Evolutionary conservation across 53 echinoderm and acorn worm genomes (phyloP), one percentile per base, ranked within the genome.

Genomic region (Luidia sarsii): DNA sequence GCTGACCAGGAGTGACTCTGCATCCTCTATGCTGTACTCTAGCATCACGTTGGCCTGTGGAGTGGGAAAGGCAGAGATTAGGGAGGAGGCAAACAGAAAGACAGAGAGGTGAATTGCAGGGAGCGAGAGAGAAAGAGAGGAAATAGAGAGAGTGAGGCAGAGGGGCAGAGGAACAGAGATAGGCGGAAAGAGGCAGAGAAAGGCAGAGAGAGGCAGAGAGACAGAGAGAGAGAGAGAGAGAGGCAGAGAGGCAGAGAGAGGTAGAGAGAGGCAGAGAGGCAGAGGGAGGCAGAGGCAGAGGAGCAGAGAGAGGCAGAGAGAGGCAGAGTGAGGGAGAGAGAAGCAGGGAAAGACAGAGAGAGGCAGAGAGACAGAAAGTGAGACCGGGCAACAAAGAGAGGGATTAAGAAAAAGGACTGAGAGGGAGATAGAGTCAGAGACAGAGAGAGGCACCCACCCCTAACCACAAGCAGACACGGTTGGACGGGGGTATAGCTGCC

Each of bases 31-130:
- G 30, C 67, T 68, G 57, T 97, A 97, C 61, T 97, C 97, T 77
- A 97, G 48, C 97, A 97, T 97, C n/a, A 97, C 97, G 75, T 97
- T 97, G 51, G 97, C 93, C 97, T 97, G 64, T 0, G 36, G 48
- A 51, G 28, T 62, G 3, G 13, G 46, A n/a, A 39, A 7, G 21
- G 34, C 22, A 15, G 18, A 62, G 11, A 18, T 67, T 2, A 80
- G 3, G 23, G 15, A 24, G 22, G 28, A 0, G n/a, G n/a, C n/a
- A n/a, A n/a, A n/a, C n/a, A 50, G 19, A 61, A 3, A 8, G 0
- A 13, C 19, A 15, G 62, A 16, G 15, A 2, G 27, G 27, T 61
- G n/a, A n/a, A n/a, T n/a, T n/a, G n/a, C n/a, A n/a, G n/a, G n/a
- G n/a, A n/a, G n/a, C n/a, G n/a, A n/a, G n/a, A n/a, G n/a, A n/a